Evolutionary conservation across 2,797 vertebrate species (phyloP), one percentile per base, ranked within the genome.

Genomic region (Ceryle rudis): DNA sequence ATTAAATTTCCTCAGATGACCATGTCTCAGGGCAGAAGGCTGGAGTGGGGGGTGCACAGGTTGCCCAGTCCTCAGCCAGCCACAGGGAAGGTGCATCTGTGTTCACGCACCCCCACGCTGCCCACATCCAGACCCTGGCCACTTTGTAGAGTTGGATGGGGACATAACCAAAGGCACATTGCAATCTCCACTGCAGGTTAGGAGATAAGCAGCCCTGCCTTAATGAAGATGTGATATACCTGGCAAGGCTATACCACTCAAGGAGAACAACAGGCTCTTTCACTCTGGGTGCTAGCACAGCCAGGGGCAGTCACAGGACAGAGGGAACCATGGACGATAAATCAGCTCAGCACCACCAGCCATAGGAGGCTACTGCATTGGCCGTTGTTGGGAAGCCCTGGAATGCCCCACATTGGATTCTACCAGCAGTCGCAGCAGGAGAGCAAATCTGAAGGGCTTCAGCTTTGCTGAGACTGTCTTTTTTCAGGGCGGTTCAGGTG

Each of bases 121-220:
- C 58, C 58, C 9, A 1, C 3, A 3, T 39, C 42, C 80, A 52
- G 28, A 18, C 44, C 55, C 42, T 7, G 1, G 18, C 28, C 44
- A 64, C 82, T 71, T 73, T 16, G 39, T 44, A 25, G 17, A 13
- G 19, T 1, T 14, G 51, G 21, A 67, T 0, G 2, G 84, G 83
- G 42, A 41, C 22, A 15, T 14, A 81, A 69, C 39, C 79, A 81
- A 91, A 73, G 90, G 51, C 89, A 75, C 5, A 0, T 11, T 22
- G 44, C 67, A 35, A 16, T 23, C 10, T 0, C 21, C 41, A 10
- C 26, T 0, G 2, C 8, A 13, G 51, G 82, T 84, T 33, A 65
- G 77, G 66, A 94, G 90, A 84, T 84, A 92, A 95, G 90, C 80
- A 86, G 54, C 77, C 46, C 73, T 84, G n/a, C 90, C 39, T 90